phyloP scores from a whole-genome alignment of 1,140 invertebrate species.

The Capitella teleta region DNA sequence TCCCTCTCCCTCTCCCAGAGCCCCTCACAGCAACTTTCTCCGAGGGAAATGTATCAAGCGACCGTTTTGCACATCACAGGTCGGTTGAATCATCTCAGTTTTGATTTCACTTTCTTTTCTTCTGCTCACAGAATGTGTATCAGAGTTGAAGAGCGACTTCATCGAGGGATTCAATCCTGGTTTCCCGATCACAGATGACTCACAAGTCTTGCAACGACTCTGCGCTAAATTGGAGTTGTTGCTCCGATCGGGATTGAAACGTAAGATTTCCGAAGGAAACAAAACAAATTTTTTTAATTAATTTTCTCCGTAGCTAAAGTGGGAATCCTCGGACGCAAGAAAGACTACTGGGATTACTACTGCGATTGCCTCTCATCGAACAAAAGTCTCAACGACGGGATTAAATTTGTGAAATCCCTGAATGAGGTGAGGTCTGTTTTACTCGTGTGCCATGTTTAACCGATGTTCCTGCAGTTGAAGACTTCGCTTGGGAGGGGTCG shows the following conservation, averaged over 20 bases:
- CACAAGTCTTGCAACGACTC: conserved; percentile 34
- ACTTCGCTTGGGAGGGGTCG: conserved; percentile 40
- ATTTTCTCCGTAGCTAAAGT: conserved; percentile 22
- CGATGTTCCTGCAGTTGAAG: conserved; percentile 38
- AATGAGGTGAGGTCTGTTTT: no score
- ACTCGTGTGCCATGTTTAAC: no score
- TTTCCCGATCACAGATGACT: conserved; percentile 38
- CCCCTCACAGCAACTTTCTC: no score
- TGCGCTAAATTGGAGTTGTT: conserved; percentile 42
- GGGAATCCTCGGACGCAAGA: conserved; percentile 34
- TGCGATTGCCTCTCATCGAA: conserved; percentile 31
- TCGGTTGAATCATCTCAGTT: no score
- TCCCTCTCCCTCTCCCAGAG: no score
- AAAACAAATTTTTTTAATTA: background rate
- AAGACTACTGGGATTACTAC: conserved; percentile 44
- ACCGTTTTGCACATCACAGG: no score
- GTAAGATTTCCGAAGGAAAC: conserved; percentile 15
- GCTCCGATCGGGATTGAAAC: conserved; percentile 35
- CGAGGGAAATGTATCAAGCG: no score
- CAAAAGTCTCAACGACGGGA: conserved; percentile 38
- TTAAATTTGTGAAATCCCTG: conserved; percentile 41
- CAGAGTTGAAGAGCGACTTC: conserved; percentile 25
- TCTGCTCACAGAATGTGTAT: conserved; percentile 28
- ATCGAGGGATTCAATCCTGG: no score
- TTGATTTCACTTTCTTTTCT: no score